Evolutionary conservation across 2,888 invertebrate species (phyloP).

Genomic region (Caenorhabditis plicata): DNA sequence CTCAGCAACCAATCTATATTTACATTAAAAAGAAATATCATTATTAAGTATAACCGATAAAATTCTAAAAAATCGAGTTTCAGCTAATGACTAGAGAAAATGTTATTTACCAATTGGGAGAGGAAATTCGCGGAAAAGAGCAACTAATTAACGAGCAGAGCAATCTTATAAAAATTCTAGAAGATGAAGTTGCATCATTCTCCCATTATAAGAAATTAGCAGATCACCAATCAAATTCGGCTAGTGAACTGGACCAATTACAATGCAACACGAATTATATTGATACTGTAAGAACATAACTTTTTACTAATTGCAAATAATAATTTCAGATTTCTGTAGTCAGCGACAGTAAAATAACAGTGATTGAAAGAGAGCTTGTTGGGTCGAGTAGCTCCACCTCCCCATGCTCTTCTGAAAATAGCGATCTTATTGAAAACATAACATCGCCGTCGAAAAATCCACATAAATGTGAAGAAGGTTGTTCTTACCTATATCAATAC

Average conservation of each 20-base stretch:
- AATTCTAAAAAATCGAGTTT: slow-evolving; percentile 3
- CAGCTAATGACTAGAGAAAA: slow-evolving; percentile 39
- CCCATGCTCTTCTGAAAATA: slow-evolving; percentile 36
- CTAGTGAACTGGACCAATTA: no score
- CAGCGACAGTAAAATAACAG: slow-evolving; percentile 45
- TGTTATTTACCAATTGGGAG: slow-evolving; percentile 43
- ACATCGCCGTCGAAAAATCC: not conserved
- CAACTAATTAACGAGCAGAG: slow-evolving; percentile 41
- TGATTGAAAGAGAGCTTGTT: slow-evolving; percentile 36
- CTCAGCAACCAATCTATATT: no score
- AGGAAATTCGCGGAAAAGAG: slow-evolving; percentile 43
- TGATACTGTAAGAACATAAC: slow-evolving; percentile 29
- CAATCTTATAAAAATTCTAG: slow-evolving; percentile 42
- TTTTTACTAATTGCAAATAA: not conserved
- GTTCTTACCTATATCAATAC: not conserved
- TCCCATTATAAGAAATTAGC: no score
- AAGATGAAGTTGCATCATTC: slow-evolving; percentile 30
- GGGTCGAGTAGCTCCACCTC: slow-evolving; percentile 39
- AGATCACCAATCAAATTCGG: no score
- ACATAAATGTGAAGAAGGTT: not conserved
- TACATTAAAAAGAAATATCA: no score
- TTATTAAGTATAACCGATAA: no score
- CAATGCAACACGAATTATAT: slow-evolving; percentile 34
- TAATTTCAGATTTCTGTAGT: slow-evolving; percentile 29
- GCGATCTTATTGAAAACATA: no score